These are phyloP conservation scores for Silurus lanzhouensis DNA, from an alignment of 2,797 vertebrate genomes.

Conservation along the genomic window DNA sequence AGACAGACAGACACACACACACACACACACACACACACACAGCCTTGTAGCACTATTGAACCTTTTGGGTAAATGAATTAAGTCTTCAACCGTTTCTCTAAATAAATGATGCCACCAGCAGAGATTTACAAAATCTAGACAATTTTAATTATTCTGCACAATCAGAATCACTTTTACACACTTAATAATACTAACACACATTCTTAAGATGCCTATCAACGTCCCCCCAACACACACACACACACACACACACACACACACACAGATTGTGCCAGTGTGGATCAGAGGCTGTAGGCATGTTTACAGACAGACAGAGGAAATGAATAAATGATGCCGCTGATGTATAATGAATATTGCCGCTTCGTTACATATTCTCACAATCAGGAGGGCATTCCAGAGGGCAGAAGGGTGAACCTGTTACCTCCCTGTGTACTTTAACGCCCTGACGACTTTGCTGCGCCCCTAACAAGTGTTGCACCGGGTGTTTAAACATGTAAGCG, in stretches of 20 bases:
- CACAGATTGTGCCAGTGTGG: conserved; percentile 49
- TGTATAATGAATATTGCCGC: conserved; percentile 77
- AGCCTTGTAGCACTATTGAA: conserved; percentile 36
- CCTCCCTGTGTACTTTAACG: conserved; percentile 21
- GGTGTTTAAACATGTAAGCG: conserved; percentile 19
- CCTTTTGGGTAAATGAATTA: conserved; percentile 55
- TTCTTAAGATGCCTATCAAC: not conserved
- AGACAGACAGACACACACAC: not conserved
- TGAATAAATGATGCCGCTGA: conserved; percentile 79
- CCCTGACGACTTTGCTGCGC: conserved; percentile 32
- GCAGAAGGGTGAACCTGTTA: conserved; percentile 38
- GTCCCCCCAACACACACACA: not conserved
- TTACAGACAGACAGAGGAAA: conserved; percentile 73
- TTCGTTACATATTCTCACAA: conserved; percentile 76
- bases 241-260: conserved; percentile 39
- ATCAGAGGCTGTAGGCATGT: conserved; percentile 69
- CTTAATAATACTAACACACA: conserved; percentile 5
- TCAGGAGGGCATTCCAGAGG: conserved; percentile 67
- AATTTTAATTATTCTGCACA: conserved; percentile 37
- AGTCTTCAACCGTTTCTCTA: conserved; percentile 47
- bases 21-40: not conserved
- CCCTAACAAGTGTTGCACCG: conserved; percentile 41
- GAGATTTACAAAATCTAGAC: conserved; percentile 15
- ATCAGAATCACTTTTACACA: conserved; percentile 27
- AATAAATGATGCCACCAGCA: conserved; percentile 51